Percentiles rank a stretch among this genome's conserved stretches.
Conservation (phyloP, 2,113 vertebrate genomes). For the Microcebus tavaratra region DNA sequence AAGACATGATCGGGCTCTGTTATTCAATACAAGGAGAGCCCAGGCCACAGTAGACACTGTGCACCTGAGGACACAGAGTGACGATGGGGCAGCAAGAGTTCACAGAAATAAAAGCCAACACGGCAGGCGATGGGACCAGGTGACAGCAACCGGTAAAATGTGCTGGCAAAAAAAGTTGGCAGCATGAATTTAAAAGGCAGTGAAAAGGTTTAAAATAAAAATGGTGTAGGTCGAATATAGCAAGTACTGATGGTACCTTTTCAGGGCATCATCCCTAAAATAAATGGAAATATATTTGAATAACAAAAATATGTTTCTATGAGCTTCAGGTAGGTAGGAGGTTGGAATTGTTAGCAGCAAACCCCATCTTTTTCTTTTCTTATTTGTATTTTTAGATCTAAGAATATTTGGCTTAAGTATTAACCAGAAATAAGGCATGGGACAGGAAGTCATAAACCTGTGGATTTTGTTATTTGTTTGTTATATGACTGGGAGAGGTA, state of each 20-base stretch:
- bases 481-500: not conserved
- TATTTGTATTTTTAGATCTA: not conserved
- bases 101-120: not conserved
- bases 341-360: not conserved
- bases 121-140: not conserved
- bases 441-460: not conserved
- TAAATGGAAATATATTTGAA: not conserved
- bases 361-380: not conserved
- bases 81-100: not conserved
- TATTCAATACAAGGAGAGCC: not conserved
- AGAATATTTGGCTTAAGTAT: not conserved
- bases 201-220: not conserved
- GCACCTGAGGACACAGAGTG: not conserved
- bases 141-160: not conserved
- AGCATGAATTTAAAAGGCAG: not conserved
- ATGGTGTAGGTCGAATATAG: not conserved
- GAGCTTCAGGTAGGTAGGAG: not conserved
- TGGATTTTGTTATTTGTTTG: not conserved
- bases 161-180: not conserved
- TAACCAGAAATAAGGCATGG: not conserved
- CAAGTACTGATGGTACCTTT: not conserved
- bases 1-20: not conserved
- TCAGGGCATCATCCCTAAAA: not conserved
- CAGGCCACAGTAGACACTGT: not conserved
- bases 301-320: not conserved